Base-by-base conservation (phyloP, 2,113 vertebrate species). In the Micronycteris hirsuta region DNA sequence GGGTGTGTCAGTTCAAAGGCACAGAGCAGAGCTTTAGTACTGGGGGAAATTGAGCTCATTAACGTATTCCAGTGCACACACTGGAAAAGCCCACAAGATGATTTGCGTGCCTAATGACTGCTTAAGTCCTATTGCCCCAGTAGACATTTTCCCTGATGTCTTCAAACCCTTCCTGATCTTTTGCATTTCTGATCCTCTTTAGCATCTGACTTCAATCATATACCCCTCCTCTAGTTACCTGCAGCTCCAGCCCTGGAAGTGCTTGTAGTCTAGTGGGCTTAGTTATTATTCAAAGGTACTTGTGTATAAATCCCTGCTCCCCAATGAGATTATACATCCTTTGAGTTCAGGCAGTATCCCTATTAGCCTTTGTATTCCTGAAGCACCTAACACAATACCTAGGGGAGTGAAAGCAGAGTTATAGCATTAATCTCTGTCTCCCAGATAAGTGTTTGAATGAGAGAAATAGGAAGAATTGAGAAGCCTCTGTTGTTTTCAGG, bases 1-100 rank as follows among this genome's bases (percentile, higher is more conserved):
- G 95, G 92, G 87, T 71, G 70, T 93, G 92, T 85, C 65, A 91
- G 65, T 95, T 97, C 92, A 96, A 97, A 97, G 87, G 68, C 68
- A 54, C 2, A 36, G 43, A 94, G 74, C 74, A 94, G 86, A 93
- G 87, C 36, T 90, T 77, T 14, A 87, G 87, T 41, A 52, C 71
- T 38, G 73, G 65, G 92, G 61, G 61, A 94, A 87, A 89, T 5
- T 89, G 70, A 96, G 52, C 76, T 96, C 85, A 76, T 77, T 88
- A 83, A 88, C 4, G 0, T 82, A 85, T 93, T 96, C 76, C 74
- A 92, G 76, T 12, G 38, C 33, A 92, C 77, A 65, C 36, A 43
- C 3, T 52, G 31, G 86, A 93, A 93, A 95, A 94, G 65, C 70
- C 77, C 58, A 20, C 41, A 84, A 61, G 76, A 83, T 0, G 17